phyloP scores from a whole-genome alignment of 2,113 vertebrate genomes.

The Gallinago undulata region DNA sequence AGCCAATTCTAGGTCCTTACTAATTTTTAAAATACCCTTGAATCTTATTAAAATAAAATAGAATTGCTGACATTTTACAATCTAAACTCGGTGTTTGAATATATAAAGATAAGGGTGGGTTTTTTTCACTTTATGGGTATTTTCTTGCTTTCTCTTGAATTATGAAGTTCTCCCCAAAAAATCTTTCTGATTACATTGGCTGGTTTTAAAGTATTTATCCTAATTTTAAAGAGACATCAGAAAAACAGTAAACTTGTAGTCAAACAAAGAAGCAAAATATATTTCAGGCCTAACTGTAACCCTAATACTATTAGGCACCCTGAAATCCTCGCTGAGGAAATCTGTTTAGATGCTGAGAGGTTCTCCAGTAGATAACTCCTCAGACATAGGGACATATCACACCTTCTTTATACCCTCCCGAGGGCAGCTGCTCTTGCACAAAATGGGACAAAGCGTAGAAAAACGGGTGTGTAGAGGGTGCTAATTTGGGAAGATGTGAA shows the following conservation, averaged over 20 bases:
- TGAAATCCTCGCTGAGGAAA: neutral
- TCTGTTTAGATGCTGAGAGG: neutral
- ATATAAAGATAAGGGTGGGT: neutral
- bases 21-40: conserved; percentile 15
- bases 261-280: neutral
- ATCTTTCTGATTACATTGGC: neutral
- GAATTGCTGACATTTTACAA: neutral
- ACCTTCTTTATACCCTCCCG: neutral
- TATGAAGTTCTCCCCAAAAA: neutral
- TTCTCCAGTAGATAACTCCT: neutral
- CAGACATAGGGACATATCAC: neutral
- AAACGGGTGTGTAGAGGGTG: neutral
- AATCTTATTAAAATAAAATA: neutral
- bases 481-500: conserved; percentile 55
- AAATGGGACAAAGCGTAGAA: conserved; percentile 38
- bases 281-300: neutral
- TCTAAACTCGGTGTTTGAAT: neutral
- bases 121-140: neutral
- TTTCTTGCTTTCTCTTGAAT: neutral
- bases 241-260: neutral
- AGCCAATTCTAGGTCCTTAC: neutral
- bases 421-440: conserved; percentile 11
- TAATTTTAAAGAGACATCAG: neutral
- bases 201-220: neutral
- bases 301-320: neutral